phyloP scores from a whole-genome alignment of 64 coral and sea anemone genomes.

The Anthopleura sola region DNA sequence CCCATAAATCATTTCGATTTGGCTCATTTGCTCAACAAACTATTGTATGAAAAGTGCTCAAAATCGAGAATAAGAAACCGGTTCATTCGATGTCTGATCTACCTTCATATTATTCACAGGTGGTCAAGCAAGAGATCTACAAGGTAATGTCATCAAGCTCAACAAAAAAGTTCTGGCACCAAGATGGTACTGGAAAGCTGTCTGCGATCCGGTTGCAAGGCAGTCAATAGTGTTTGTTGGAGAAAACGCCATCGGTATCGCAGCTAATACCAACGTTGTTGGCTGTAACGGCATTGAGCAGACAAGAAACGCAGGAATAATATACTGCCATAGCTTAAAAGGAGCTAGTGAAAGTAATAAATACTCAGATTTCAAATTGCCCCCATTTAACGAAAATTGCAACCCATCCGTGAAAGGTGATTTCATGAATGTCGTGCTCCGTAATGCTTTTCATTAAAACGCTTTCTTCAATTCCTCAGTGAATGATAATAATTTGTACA shows the following conservation, averaged over 20 bases:
- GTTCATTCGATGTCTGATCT: too few relatives aligned
- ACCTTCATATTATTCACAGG: not conserved
- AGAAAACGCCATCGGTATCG: conserved; percentile 21
- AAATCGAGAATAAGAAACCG: too few relatives aligned
- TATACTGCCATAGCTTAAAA: conserved; percentile 25
- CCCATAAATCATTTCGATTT: too few relatives aligned
- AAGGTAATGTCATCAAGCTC: not conserved
- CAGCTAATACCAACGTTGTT: not conserved
- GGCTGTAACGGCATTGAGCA: not conserved
- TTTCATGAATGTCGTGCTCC: conserved; percentile 15
- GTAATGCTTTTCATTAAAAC: conserved; percentile 28
- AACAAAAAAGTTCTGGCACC: conserved; percentile 13
- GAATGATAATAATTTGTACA: too few relatives aligned
- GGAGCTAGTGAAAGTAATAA: not conserved
- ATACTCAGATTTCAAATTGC: conserved; percentile 11
- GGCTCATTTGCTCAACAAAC: too few relatives aligned
- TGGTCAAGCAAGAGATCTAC: not conserved
- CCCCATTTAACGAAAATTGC: conserved; percentile 24
- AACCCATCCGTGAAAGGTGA: not conserved
- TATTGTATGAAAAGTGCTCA: too few relatives aligned
- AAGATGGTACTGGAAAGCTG: conserved; percentile 48
- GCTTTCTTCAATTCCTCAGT: not conserved
- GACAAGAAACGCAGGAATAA: conserved; percentile 20
- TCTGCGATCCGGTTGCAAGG: conserved; percentile 18
- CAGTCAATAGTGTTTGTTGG: conserved; percentile 39